Percentiles rank a stretch among this genome's conserved stretches.
Evolutionary conservation across 2,888 invertebrate species (phyloP).

Genomic region (Tupiocoris notatus): DNA sequence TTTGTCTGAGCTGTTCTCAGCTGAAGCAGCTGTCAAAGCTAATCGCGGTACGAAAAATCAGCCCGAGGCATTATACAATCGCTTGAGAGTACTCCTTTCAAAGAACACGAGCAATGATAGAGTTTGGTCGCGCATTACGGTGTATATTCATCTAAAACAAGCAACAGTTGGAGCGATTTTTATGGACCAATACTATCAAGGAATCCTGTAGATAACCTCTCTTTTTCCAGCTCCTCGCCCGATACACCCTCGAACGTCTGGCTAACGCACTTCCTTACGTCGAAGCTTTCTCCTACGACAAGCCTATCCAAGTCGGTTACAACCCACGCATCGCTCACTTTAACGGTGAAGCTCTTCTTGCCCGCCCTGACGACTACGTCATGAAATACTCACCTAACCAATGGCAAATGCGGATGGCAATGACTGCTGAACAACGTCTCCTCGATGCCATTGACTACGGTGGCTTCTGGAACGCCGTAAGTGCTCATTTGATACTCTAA

Average conservation of each 20-base stretch:
- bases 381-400: constrained; percentile 8
- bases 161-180: too few relatives aligned
- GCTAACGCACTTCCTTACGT: constrained; percentile 58
- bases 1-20: too few relatives aligned
- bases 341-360: constrained; percentile 60
- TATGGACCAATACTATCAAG: too few relatives aligned
- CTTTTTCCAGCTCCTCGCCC: constrained; percentile 67
- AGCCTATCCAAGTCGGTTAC: constrained; percentile 55
- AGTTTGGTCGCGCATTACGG: too few relatives aligned
- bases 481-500: too few relatives aligned
- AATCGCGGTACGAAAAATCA: too few relatives aligned
- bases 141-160: too few relatives aligned
- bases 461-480: constrained; percentile 30
- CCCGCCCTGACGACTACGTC: constrained; percentile 56
- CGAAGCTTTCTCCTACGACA: constrained; percentile 57
- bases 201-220: too few relatives aligned
- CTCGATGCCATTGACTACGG: constrained; percentile 60
- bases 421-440: constrained; percentile 60
- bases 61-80: too few relatives aligned
- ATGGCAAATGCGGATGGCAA: constrained; percentile 53
- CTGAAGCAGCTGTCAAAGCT: too few relatives aligned
- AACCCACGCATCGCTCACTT: constrained; percentile 60
- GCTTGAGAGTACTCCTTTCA: too few relatives aligned
- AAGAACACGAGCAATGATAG: too few relatives aligned
- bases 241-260: constrained; percentile 59